Percentiles rank a stretch among this genome's conserved stretches.
Conservation (phyloP, 2,113 vertebrate species). For the Muscicapa adusta region DNA sequence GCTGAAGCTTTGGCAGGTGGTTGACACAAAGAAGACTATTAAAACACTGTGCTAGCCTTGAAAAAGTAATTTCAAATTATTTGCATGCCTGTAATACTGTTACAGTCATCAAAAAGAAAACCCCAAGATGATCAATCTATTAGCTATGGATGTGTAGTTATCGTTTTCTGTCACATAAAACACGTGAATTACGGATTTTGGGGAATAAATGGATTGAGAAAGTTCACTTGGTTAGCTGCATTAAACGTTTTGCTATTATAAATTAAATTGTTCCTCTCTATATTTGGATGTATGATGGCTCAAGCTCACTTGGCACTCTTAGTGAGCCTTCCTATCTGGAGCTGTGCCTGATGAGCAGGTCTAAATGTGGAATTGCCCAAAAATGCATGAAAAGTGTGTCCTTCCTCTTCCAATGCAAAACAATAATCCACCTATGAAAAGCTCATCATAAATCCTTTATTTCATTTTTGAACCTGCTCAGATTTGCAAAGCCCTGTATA, state of each 20-base stretch:
- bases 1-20: conserved; percentile 69
- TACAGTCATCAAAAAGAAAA: background rate
- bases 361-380: background rate
- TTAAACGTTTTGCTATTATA: background rate
- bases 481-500: background rate
- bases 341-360: background rate
- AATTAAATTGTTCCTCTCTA: background rate
- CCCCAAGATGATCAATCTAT: background rate
- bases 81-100: background rate
- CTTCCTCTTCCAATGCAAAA: background rate
- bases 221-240: background rate
- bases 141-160: background rate
- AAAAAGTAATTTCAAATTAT: conserved; percentile 32
- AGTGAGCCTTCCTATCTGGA: background rate
- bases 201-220: background rate
- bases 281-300: background rate
- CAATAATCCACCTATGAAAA: background rate
- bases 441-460: background rate
- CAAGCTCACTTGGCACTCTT: background rate
- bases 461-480: background rate
- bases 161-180: background rate
- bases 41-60: conserved; percentile 47
- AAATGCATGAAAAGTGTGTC: background rate
- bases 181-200: background rate
- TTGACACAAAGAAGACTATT: conserved; percentile 33